Percentiles rank a stretch among this genome's conserved stretches.
These are phyloP conservation scores for Aphis craccivora DNA, from an alignment of 1,140 invertebrate genomes.

Conservation along the genomic window DNA sequence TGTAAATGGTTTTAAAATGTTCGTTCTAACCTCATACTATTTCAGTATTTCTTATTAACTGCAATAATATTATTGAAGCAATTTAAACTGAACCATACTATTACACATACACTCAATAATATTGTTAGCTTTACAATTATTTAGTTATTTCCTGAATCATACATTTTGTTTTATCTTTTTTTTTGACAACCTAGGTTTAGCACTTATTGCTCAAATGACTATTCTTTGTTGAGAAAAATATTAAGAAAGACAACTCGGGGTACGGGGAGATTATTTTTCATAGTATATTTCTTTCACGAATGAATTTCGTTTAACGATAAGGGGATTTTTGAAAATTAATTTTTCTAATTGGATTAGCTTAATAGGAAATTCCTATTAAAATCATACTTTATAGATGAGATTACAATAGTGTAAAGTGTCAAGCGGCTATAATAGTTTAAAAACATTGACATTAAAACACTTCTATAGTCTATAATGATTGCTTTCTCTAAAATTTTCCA, in stretches of 20 bases:
- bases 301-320: not conserved
- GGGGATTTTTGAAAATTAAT: not conserved
- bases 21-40: not conserved
- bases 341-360: not conserved
- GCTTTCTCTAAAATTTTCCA: too few species aligned
- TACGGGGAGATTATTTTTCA: not conserved
- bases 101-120: not conserved
- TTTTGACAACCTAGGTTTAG: not conserved
- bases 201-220: not conserved
- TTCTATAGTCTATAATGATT: too few species aligned
- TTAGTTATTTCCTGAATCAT: constrained; percentile 29
- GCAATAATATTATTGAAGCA: not conserved
- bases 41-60: constrained; percentile 29
- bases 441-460: not conserved
- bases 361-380: not conserved
- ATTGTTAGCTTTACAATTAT: not conserved
- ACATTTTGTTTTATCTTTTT: constrained; percentile 34
- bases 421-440: not conserved
- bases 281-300: not conserved
- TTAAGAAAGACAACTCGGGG: not conserved
- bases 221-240: constrained; percentile 13
- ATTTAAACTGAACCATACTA: not conserved
- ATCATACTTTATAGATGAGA: not conserved
- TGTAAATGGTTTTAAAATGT: not conserved
- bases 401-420: not conserved